These are phyloP conservation scores for Eudorcas thomsonii DNA, from an alignment of 2,113 vertebrate genomes.

Conservation along the genomic window DNA sequence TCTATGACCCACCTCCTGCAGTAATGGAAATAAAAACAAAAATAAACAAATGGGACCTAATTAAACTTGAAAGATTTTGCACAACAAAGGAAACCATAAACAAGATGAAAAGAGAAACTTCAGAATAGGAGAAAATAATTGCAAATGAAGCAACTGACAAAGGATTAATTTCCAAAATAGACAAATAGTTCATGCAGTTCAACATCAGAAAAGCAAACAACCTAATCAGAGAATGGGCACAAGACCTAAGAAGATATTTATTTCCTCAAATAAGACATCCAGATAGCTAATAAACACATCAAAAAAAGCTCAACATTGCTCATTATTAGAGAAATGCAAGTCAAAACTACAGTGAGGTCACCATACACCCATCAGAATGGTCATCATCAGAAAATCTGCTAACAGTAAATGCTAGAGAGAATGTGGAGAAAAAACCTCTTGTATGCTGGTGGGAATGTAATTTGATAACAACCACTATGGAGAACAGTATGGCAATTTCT, in stretches of 20 bases:
- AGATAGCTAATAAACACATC: background rate
- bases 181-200: background rate
- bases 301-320: background rate
- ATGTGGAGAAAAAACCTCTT: background rate
- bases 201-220: background rate
- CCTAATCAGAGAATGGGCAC: background rate
- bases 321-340: background rate
- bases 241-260: background rate
- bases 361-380: background rate
- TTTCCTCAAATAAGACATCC: background rate
- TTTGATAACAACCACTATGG: background rate
- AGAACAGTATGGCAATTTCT: background rate
- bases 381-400: background rate
- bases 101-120: background rate
- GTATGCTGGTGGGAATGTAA: background rate
- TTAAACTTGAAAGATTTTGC: background rate
- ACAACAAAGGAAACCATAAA: background rate
- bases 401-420: background rate
- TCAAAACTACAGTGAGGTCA: background rate
- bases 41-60: background rate
- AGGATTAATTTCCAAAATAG: background rate
- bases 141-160: background rate
- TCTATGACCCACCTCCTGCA: background rate
- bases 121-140: background rate
- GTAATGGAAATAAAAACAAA: background rate